Evolutionary conservation across 2,797 vertebrate species (phyloP), one percentile per base, ranked within the genome.

Genomic region (Ciconia nigra): DNA sequence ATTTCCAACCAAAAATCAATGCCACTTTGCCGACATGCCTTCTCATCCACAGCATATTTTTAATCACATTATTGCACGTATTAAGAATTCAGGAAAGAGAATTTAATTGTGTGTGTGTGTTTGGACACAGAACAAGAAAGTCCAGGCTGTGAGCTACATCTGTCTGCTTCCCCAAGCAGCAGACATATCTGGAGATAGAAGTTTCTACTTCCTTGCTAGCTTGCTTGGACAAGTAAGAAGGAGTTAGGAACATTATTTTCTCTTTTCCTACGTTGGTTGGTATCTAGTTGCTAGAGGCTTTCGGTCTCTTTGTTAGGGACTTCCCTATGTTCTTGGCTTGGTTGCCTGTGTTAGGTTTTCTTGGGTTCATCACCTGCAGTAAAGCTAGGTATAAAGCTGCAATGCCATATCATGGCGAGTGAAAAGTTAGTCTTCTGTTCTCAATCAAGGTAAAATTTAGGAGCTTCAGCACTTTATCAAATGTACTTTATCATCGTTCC

Each of bases 121-220:
- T 58, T 51, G 55, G 57, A 37, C 33, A 49, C 8, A 74, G 24
- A 61, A 47, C 13, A 55, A 22, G 55, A 7, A 85, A 59, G 5
- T 51, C 10, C 11, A 52, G 70, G n/a, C 58, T 67, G 9, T 76
- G 76, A 88, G 14, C 39, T 73, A 9, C 9, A 7, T 61, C 35
- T 84, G 5, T 33, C 17, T 9, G 5, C 24, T 52, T 93, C 29
- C 16, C 15, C 2, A 0, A 4, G 21, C 2, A 5, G 25, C 28
- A 46, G 26, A 35, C 4, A 3, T 8, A 5, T 19, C 46, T 74
- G 59, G 33, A 72, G 13, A 46, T 9, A 76, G 24, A 67, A 58
- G 3, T 42, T 89, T 54, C 19, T 65, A 2, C 3, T 79, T 63
- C 25, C 33, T 65, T 81, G 37, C 19, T 69, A 19, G 10, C 33